Evolutionary conservation across 2,888 invertebrate genomes (phyloP), one percentile per base, ranked within the genome.

Genomic region (Automeris io): DNA sequence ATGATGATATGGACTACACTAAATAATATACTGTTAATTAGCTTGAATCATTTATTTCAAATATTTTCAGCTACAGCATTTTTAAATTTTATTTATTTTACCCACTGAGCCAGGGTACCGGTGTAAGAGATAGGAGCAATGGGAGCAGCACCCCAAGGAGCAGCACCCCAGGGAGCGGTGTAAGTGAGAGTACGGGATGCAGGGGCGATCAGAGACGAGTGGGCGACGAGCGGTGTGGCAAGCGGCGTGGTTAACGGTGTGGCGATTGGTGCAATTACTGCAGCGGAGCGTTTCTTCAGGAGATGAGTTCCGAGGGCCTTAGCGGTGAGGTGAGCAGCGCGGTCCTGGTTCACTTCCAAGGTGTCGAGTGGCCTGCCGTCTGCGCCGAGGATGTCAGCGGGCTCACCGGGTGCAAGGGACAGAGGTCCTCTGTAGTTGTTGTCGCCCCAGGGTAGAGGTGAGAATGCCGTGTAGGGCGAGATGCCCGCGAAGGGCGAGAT

Each of bases 331-430:
- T 83, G 83, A 37, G 76, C 74, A 8, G 75, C 80, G 37, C 81
- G 80, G 57, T 85, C 85, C 50, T 81, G 57, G 58, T 85, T 85
- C 24, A 87, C 86, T 45, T 79, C 82, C 24, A 85, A 62, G 36
- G 86, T 87, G 45, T 87, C 86, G 29, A 87, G 60, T 1, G 86
- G 86, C 54, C 82, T 80, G 58, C 86, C 85, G 46, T 82, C 83
- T 33, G 78, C 69, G 34, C 80, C 81, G 46, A 82, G 46, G 41
- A 86, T 76, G 61, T 68, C 77, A 47, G 86, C 86, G 33, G 87
- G 86, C 51, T 83, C 82, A 18, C 79, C 75, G 23, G 81, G 83
- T 33, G 75, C 75, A 12, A 83, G 70, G 11, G 87, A 86, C 32
- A 82, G 61, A 0, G 83, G 83, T n/a, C 75, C 80, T 44, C 78